Conservation (phyloP, 2,888 invertebrate genomes). For the Nebria salina region DNA sequence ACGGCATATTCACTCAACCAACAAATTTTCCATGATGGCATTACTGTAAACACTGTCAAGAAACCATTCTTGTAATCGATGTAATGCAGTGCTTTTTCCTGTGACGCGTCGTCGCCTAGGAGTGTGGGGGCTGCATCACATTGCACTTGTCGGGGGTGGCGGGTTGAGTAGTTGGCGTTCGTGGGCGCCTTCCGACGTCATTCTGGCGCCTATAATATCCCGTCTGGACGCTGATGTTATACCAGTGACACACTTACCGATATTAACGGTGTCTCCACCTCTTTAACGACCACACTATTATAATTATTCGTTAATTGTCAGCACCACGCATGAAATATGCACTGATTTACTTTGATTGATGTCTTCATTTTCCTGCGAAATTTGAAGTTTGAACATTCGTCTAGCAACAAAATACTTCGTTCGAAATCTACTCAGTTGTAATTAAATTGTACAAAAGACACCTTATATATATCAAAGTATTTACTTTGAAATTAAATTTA, state of each 20-base stretch:
- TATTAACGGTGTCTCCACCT: background rate
- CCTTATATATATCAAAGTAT: no score
- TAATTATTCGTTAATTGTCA: background rate
- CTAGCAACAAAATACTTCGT: background rate
- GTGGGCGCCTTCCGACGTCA: slow-evolving; percentile 28
- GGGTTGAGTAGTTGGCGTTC: background rate
- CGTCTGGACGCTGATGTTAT: slow-evolving; percentile 9
- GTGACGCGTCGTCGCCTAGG: background rate
- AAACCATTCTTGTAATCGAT: background rate
- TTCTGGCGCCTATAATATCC: slow-evolving; percentile 16
- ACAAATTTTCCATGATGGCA: background rate
- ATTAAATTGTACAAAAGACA: no score
- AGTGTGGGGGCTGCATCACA: background rate
- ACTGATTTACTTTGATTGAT: slow-evolving; percentile 19
- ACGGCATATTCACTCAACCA: background rate
- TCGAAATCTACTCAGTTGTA: no score
- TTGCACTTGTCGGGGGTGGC: background rate
- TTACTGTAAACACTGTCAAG: background rate
- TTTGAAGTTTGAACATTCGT: background rate
- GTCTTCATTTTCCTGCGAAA: slow-evolving; percentile 11
- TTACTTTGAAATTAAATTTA: no score
- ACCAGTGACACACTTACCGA: slow-evolving; percentile 17
- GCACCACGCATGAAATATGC: background rate
- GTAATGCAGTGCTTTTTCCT: background rate
- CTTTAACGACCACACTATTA: background rate